Evolutionary conservation across 1,140 invertebrate genomes (phyloP).

Genomic region (Drosophila sturtevanti): DNA sequence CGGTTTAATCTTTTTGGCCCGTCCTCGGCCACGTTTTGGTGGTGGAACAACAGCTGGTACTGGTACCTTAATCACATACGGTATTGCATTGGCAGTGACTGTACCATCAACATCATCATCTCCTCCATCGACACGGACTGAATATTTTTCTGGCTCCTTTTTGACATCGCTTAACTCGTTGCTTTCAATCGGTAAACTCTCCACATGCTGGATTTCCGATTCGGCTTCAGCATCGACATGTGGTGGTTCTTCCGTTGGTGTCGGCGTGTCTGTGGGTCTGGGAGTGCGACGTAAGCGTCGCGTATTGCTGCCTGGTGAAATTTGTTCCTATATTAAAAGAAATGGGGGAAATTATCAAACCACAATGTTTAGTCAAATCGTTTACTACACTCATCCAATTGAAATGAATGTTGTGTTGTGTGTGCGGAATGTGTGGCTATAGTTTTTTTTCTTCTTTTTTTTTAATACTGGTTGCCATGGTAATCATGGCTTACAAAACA

Average conservation of each 20-base stretch:
- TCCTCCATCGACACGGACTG: background rate
- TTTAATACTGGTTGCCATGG: background rate
- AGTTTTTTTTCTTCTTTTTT: no score
- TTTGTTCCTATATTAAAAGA: constrained; percentile 47
- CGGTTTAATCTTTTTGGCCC: constrained; percentile 65
- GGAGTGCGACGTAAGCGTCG: constrained; percentile 69
- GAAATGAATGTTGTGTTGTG: background rate
- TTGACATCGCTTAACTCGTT: constrained; percentile 38
- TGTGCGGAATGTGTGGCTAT: no score
- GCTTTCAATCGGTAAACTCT: constrained; percentile 7
- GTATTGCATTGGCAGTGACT: background rate
- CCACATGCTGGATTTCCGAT: background rate
- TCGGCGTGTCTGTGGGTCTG: constrained; percentile 54
- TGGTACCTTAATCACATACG: background rate
- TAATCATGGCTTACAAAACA: constrained; percentile 8
- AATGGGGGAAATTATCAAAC: background rate
- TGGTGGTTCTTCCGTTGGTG: constrained; percentile 18
- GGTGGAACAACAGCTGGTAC: constrained; percentile 15
- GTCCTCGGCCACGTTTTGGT: constrained; percentile 71
- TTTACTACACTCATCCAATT: background rate
- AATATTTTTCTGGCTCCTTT: constrained; percentile 53
- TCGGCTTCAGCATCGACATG: background rate
- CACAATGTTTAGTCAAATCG: background rate
- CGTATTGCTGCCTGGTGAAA: constrained; percentile 35
- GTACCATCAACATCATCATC: background rate